These are phyloP conservation scores for Diplosoma virens DNA, from an alignment of 23 tunicate species.

Conservation along the genomic window DNA sequence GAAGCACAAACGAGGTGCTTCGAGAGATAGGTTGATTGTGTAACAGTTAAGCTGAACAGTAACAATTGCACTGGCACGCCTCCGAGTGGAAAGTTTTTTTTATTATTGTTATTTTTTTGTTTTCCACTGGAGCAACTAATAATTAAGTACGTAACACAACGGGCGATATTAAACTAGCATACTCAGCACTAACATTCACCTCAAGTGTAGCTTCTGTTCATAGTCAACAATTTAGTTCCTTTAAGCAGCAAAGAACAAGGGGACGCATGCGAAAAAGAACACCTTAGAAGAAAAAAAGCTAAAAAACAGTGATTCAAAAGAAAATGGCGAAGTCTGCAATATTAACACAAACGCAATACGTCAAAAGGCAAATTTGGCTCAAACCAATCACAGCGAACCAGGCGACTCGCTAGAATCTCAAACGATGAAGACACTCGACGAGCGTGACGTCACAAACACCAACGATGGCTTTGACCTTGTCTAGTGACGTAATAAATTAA, in stretches of 20 bases:
- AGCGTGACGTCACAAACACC: conserved; percentile 24
- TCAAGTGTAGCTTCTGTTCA: no score
- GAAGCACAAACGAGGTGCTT: background rate
- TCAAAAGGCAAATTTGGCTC: conserved; percentile 50
- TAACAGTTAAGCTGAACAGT: background rate
- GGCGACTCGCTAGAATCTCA: background rate
- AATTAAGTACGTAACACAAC: background rate
- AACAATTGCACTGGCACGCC: background rate
- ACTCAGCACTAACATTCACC: no score
- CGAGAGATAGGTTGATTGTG: background rate
- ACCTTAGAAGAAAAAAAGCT: background rate
- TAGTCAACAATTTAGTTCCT: background rate
- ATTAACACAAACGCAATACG: conserved; percentile 20
- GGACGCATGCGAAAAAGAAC: conserved; percentile 19
- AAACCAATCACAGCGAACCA: conserved; percentile 19
- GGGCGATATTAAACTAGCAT: background rate
- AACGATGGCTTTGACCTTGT: background rate
- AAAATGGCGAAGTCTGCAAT: conserved; percentile 31
- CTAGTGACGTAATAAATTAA: background rate
- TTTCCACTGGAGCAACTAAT: background rate
- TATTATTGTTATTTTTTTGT: background rate
- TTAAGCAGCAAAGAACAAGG: conserved; percentile 4
- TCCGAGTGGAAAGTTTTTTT: background rate
- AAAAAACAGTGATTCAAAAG: conserved; percentile 27
- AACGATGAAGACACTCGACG: conserved; percentile 15